phyloP scores from a whole-genome alignment of 2,888 invertebrate species.

The Rhagium mordax region DNA sequence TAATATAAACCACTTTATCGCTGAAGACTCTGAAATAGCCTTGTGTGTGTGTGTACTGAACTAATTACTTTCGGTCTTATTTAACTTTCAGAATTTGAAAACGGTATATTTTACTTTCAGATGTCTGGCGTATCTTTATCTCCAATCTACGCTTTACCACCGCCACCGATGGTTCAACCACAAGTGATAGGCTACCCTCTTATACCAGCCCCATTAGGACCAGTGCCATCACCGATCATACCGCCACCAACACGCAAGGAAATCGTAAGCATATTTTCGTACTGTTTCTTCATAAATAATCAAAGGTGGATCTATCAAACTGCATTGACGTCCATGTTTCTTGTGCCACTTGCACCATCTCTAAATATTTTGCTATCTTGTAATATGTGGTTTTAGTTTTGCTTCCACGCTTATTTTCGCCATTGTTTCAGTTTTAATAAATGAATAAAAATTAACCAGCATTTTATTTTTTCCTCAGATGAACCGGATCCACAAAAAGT shows the following conservation, averaged over 20 bases:
- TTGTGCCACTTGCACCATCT: too few relatives aligned
- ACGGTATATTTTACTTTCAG: slow-evolving; percentile 54
- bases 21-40: too few relatives aligned
- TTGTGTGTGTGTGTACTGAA: too few relatives aligned
- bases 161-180: slow-evolving; percentile 58
- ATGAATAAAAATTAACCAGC: not conserved
- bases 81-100: too few relatives aligned
- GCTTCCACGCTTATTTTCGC: too few relatives aligned
- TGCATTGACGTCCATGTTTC: too few relatives aligned
- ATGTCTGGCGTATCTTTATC: slow-evolving; percentile 59
- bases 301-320: too few relatives aligned
- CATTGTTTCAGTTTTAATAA: too few relatives aligned
- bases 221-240: slow-evolving; percentile 66
- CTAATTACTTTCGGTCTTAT: too few relatives aligned
- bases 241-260: slow-evolving; percentile 47
- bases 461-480: not conserved
- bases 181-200: slow-evolving; percentile 61
- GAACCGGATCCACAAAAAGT: slow-evolving; percentile 41
- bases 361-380: too few relatives aligned
- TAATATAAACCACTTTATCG: too few relatives aligned
- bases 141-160: slow-evolving; percentile 60
- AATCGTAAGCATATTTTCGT: slow-evolving; percentile 8
- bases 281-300: not conserved
- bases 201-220: slow-evolving; percentile 66
- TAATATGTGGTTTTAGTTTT: too few relatives aligned